Base-by-base conservation (phyloP, 2,888 invertebrate genomes). In the Cylloceria caligata region DNA sequence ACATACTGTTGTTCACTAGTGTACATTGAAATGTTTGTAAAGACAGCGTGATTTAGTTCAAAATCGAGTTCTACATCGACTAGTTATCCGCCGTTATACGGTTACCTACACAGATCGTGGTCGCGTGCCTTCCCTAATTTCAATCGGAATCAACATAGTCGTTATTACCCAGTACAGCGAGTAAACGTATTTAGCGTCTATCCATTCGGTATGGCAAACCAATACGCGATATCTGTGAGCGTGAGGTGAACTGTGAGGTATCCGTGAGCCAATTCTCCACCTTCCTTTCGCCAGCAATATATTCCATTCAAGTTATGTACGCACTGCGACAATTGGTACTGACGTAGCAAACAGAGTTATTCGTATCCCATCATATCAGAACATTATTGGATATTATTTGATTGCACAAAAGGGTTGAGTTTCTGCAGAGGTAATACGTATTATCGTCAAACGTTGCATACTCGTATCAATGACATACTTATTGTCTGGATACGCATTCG, bases 261-360 rank as follows among this genome's bases (percentile, higher is more conserved):
- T 30, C 5, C 5, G 30, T 34, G 39, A 49, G 57, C 39, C 76
- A 45, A 73, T 62, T 74, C 45, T 30, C 6, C 45, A 39, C 24
- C 62, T 78, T 73, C 64, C 78, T 64, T 78, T 73, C 45, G 24
- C 21, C 39, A 45, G 42, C 68, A 64, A 74, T 78, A 49, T 57
- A 76, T 52, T 42, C 21, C 76, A 60, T 64, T 57, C 42, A 39
- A 74, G 45, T 69, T 72, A 52, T 16, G 72, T 75, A 62, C 34
- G 52, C 16, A 27, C 39, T 34, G 16, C 7, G 42, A 68, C 67
- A 16, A 36, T 72, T 49, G 21, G 36, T 27, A 60, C 52, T 45
- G 24, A 52, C 57, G 7, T 9, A 55, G 60, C 72, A 19, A 64
- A 45, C 45, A 9, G 42, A 16, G 34, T 42, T 72, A 67, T 64